Percentiles rank a stretch among this genome's conserved stretches.
phyloP scores from a whole-genome alignment of 2,888 invertebrate genomes.

The Cephus sareptanus region DNA sequence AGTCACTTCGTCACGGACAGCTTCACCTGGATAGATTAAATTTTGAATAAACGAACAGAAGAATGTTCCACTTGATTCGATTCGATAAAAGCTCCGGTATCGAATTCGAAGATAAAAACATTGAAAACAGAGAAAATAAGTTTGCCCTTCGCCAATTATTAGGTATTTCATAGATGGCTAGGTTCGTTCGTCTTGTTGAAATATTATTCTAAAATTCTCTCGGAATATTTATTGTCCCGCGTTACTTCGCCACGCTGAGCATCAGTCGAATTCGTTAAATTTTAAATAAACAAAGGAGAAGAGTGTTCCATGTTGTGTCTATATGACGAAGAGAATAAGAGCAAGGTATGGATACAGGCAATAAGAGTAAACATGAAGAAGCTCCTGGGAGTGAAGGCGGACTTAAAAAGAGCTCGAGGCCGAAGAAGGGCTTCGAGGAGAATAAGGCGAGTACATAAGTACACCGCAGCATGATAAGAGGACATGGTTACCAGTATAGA shows the following conservation, averaged over 20 bases:
- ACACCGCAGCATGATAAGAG: not conserved
- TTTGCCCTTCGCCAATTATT: not conserved
- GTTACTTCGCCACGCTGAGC: not conserved
- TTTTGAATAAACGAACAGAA: not conserved
- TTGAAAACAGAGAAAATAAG: not conserved
- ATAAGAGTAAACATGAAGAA: not conserved
- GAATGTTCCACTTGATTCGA: not conserved
- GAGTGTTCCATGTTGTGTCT: not conserved
- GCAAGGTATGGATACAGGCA: not conserved
- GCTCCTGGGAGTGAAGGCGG: not conserved
- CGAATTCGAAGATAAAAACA: not conserved
- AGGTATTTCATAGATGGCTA: not conserved
- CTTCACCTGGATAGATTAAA: not conserved
- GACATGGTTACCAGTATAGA: constrained; percentile 3
- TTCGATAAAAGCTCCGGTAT: not conserved
- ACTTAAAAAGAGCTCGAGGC: not conserved
- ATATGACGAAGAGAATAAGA: not conserved
- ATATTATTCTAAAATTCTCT: not conserved
- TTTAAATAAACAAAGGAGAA: not conserved
- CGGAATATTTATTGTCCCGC: not conserved
- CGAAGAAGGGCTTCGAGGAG: not conserved
- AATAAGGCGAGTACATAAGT: not conserved
- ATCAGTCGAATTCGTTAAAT: not conserved
- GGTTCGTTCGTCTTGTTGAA: not conserved
- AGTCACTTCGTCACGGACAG: not conserved